Evolutionary conservation across 2,113 vertebrate species (phyloP).

Genomic region (Phrynosoma platyrhinos): DNA sequence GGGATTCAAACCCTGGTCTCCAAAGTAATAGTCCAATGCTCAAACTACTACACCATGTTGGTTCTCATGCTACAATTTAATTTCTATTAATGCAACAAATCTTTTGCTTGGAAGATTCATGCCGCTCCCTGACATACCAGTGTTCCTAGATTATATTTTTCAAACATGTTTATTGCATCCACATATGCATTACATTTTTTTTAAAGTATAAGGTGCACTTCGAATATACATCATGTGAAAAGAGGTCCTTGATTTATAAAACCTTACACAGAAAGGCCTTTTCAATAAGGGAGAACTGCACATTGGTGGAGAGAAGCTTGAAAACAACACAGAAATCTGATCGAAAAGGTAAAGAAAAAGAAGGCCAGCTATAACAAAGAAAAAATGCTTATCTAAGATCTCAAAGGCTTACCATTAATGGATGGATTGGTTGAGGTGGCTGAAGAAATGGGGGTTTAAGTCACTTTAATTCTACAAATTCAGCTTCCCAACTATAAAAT

Average conservation of each 20-base stretch:
- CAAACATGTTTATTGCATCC: not conserved
- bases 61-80: no score
- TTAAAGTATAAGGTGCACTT: not conserved
- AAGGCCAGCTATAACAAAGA: not conserved
- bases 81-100: no score
- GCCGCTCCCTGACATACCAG: no score
- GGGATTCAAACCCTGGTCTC: no score
- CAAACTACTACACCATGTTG: no score
- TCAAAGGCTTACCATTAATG: not conserved
- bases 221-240: not conserved
- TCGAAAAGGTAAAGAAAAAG: not conserved
- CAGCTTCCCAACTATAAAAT: not conserved
- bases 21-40: no score
- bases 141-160: not conserved
- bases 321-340: not conserved
- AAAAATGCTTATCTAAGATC: not conserved
- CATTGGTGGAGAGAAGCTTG: not conserved
- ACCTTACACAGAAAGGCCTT: no score
- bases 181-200: not conserved
- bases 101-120: no score
- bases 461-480: no score
- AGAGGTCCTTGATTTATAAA: not conserved
- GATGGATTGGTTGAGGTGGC: no score
- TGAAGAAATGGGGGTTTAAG: not conserved
- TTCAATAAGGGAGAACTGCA: not conserved